Base-by-base conservation (phyloP, 2,888 invertebrate genomes). In the Hemithea aestivaria region DNA sequence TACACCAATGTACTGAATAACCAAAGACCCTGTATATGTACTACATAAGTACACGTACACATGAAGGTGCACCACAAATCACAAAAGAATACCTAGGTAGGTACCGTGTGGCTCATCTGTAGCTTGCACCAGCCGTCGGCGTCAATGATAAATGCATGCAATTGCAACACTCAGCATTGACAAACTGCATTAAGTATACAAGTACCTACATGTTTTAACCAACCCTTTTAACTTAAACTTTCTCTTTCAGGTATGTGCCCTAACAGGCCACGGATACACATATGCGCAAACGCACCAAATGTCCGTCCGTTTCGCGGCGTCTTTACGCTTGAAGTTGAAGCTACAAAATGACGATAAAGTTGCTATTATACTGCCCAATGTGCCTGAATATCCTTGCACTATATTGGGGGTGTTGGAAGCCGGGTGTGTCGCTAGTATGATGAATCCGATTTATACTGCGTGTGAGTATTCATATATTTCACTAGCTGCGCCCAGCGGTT, bases 211-310 rank as follows among this genome's bases (percentile, higher is more conserved):
- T n/a, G n/a, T n/a, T n/a, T n/a, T n/a, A n/a, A n/a, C n/a, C n/a
- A n/a, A n/a, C n/a, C n/a, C n/a, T n/a, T n/a, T 5, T 10, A 28
- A 10, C 21, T 31, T 16, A 28, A 30, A 28, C 35, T 12, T 45
- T 25, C 36, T 27, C 10, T 72, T 68, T 3, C 59, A 95, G 94
- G 91, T 92, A 58, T 94, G 94, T 57, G 90, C 91, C 2, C 62
- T 91, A n/a, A 92, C 93, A 0, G 93, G 93, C 7, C 90, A 90
- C 38, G 90, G 91, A 10, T 93, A 92, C 58, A 94, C 93, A 0
- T 95, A 89, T 56, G 90, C 90, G 0, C 88, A 94, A 61, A 66
- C 92, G 1, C 84, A 91, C 40, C 89, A 88, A 44, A 88, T 89
- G 59, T 88, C 91, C 2, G 77, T 88, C 27, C 89, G 90, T 29